A percentile compares a stretch with the other conserved stretches of the same genome.
Conservation (phyloP, 2,888 invertebrate species). For the Eupithecia dodoneata region DNA sequence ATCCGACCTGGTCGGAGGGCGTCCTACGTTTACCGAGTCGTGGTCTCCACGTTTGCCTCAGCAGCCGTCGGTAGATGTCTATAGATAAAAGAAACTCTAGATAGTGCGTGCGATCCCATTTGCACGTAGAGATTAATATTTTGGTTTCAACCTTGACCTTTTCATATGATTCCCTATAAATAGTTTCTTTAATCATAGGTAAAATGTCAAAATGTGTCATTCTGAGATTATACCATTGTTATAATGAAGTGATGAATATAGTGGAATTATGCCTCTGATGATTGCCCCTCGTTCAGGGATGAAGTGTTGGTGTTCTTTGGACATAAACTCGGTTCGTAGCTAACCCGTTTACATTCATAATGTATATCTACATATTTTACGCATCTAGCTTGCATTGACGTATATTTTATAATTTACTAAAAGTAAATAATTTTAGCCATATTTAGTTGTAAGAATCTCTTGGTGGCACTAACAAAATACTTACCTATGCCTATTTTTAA, state of each 20-base stretch:
- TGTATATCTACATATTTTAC: not conserved
- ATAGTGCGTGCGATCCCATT: not conserved
- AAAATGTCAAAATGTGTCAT: too few relatives aligned
- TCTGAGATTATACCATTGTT: too few relatives aligned
- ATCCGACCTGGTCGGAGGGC: too few relatives aligned
- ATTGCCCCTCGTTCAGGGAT: not conserved
- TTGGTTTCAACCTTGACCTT: not conserved
- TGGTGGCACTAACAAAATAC: conserved; percentile 45
- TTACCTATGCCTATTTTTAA: conserved; percentile 32
- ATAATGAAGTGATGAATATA: not conserved
- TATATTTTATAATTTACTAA: conserved; percentile 30
- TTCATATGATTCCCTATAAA: too few relatives aligned
- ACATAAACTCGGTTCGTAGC: not conserved
- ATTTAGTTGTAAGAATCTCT: conserved; percentile 45
- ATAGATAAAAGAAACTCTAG: not conserved
- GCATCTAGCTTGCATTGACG: conserved; percentile 6
- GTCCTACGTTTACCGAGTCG: too few relatives aligned
- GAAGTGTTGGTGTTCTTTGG: not conserved
- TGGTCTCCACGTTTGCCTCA: too few relatives aligned
- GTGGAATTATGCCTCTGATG: not conserved
- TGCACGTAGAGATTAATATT: not conserved
- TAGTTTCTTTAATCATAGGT: too few relatives aligned
- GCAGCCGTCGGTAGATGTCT: not conserved
- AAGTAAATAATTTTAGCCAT: conserved; percentile 41
- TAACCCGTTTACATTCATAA: not conserved